Base-by-base conservation (phyloP, 2,113 vertebrate species). In the Ariopsis seemanni region DNA sequence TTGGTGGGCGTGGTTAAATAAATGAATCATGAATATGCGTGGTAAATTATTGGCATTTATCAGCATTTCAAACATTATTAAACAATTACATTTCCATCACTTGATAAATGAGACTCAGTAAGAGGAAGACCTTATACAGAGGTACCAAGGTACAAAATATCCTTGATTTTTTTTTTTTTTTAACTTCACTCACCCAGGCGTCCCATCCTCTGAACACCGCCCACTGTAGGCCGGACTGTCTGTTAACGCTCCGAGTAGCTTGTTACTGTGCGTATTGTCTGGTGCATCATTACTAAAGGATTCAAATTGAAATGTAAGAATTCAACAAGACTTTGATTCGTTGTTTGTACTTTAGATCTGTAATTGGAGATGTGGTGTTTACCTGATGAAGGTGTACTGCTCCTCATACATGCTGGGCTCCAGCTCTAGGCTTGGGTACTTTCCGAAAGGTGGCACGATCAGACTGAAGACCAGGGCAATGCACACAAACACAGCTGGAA, bases 401-500 rank as follows among this genome's bases (percentile, higher is more conserved):
- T 99, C 96, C 15, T 96, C 96, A 83, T 99, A 99, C 97, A 99
- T 99, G 97, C 97, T 94, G 5, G 97, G 97, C 75, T 99, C 95
- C 78, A 99, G 93, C 85, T 97, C 96, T 91, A 99, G 93, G 91
- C 95, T 98, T 52, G 97, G 98, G 86, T 99, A 99, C 91, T 98
- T 99, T 88, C 98, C 98, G 91, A 99, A 99, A 1, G 98, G 97
- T 90, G 98, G 98, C 52, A 99, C 97, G 0, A 99, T 99, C 89
- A 99, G 92, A 88, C 98, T 99, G 95, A 99, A 99, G 90, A 99
- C 93, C 88, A 99, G 95, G 57, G 98, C 98, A 50, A 99, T 99
- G 88, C 98, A 99, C 53, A 99, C 98, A 88, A 99, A 99, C 89
- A 99, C 97, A 22, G 98, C 98, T 1, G 98, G 98, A 57, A 99